Conservation (phyloP, 2,888 invertebrate species). For the Andrena marginata region DNA sequence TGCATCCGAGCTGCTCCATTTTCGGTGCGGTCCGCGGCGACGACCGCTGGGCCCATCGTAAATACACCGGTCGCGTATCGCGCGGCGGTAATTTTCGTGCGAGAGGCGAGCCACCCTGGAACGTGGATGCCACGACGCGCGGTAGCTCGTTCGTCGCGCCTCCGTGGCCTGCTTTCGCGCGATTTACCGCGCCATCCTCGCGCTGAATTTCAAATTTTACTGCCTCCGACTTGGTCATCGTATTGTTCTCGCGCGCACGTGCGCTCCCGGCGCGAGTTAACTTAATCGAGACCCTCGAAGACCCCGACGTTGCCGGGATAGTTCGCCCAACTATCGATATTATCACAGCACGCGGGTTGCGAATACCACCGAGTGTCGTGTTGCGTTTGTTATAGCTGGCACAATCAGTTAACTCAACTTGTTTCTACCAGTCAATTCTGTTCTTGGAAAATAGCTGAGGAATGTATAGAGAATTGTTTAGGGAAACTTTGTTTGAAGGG, state of each 20-base stretch:
- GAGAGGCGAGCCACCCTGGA: slow-evolving; percentile 31
- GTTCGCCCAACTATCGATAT: no score
- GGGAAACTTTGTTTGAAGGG: no score
- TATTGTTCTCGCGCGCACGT: slow-evolving; percentile 30
- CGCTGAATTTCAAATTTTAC: slow-evolving; percentile 78
- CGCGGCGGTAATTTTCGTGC: slow-evolving; percentile 60
- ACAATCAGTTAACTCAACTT: no score
- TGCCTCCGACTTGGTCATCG: slow-evolving; percentile 65
- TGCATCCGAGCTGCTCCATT: slow-evolving; percentile 39
- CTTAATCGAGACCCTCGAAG: not conserved
- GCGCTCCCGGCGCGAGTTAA: slow-evolving; percentile 35
- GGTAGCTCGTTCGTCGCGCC: slow-evolving; percentile 59
- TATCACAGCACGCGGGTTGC: no score
- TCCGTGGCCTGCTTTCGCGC: slow-evolving; percentile 51
- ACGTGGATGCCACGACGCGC: slow-evolving; percentile 24
- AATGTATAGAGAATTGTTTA: not conserved
- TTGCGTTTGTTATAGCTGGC: no score
- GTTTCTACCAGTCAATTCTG: no score
- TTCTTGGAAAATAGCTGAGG: not conserved
- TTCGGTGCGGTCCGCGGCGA: slow-evolving; percentile 8
- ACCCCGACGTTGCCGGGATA: not conserved
- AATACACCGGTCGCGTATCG: slow-evolving; percentile 47
- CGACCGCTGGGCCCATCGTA: slow-evolving; percentile 25
- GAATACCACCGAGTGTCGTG: no score
- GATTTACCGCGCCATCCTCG: slow-evolving; percentile 76